Conservation (phyloP, 2,888 invertebrate species). For the Calameuta idolon region DNA sequence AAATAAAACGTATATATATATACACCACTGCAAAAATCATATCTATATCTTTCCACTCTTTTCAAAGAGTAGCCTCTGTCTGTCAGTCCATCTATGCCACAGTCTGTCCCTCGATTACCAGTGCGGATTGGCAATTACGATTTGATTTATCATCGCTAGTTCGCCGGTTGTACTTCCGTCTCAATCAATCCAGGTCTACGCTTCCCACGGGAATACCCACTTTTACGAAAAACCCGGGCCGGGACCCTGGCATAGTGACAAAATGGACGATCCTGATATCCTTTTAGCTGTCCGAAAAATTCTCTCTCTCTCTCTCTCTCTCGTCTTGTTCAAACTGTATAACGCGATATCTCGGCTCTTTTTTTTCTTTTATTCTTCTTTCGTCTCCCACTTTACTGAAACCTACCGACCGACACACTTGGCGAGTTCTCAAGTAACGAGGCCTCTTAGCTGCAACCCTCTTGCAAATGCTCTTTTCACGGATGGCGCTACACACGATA, state of each 20-base stretch:
- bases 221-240: background rate
- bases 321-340: background rate
- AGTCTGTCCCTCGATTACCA: background rate
- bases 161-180: background rate
- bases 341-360: background rate
- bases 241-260: background rate
- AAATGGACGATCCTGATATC: background rate
- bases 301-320: too few relatives aligned
- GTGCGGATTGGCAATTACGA: conserved; percentile 4
- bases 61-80: background rate
- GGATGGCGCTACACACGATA: background rate
- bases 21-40: background rate
- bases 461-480: background rate
- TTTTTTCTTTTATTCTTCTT: background rate
- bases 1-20: background rate
- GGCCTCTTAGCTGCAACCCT: background rate
- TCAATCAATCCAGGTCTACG: background rate
- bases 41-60: background rate
- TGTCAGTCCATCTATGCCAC: background rate
- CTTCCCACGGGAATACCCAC: background rate
- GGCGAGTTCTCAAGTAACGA: background rate
- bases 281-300: background rate
- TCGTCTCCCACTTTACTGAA: background rate
- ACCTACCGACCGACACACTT: background rate
- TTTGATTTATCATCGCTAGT: conserved; percentile 23